Evolutionary conservation across 2,888 invertebrate species (phyloP), one percentile per base, ranked within the genome.

Genomic region (Acanthococcus lagerstroemiae): DNA sequence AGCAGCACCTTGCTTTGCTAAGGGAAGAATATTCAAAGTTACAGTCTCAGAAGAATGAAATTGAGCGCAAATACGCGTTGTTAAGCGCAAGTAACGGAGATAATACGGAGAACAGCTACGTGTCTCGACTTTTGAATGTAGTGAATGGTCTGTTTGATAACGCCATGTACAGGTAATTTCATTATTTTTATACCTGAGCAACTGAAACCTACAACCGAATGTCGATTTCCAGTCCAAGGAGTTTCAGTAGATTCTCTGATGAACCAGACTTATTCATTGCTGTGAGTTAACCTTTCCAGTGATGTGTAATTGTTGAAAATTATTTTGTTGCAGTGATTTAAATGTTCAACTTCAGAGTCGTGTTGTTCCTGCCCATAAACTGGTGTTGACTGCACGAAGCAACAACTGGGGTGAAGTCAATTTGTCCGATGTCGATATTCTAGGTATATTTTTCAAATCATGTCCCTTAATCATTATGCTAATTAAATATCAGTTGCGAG

Each of bases 11-110:
- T 70, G 78, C 85, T 66, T 80, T 95, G 67, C 80, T 95, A 69
- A 86, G 91, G 73, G 90, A 92, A 72, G 92, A 95, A 77, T 95
- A 95, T 77, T 87, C 90, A 6, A 92, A 91, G 77, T 80, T 95
- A 27, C 92, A 94, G 75, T 83, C 83, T 55, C 84, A 85, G 69
- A 86, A 89, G 74, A 83, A 84, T 6, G 91, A 92, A 72, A 77
- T 94, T 26, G 90, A 93, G 75, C 83, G 85, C 70, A 90, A 91
- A 76, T 91, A 91, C 74, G 87, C 87, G 69, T 82, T 88, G 69
- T 84, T 85, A 1, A 84, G 86, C 45, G 87, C 88, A 0, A 80
- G 84, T 0, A 81, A 83, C 69, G 83, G 81, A 4, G 81, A 81
- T 71, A 78, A 82, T 67, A 81, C 82, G 60, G 84, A 86, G 73